Percentiles rank a stretch among this genome's conserved stretches.
Evolutionary conservation across 2,113 vertebrate genomes (phyloP).

Genomic region (Actenoides lindsayi): DNA sequence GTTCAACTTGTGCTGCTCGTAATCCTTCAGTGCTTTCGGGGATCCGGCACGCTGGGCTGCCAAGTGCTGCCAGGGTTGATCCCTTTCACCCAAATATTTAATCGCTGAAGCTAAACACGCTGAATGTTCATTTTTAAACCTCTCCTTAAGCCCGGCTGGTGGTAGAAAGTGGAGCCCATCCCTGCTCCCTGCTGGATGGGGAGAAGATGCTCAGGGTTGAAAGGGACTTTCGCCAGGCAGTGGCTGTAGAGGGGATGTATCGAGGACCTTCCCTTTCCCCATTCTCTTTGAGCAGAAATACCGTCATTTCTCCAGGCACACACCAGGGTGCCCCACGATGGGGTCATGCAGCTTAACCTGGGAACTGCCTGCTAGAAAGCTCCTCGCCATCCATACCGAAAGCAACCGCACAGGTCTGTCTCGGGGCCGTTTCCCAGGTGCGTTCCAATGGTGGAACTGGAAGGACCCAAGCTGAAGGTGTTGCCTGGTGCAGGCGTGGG

Average conservation of each 20-base stretch:
- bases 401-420: neutral
- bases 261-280: neutral
- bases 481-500: neutral
- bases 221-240: neutral
- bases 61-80: neutral
- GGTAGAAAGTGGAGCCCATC: neutral
- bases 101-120: neutral
- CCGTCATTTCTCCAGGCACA: neutral
- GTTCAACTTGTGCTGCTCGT: neutral
- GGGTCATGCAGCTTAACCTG: neutral
- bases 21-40: neutral
- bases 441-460: neutral
- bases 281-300: neutral
- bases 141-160: neutral
- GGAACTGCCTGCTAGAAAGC: neutral
- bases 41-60: neutral
- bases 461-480: neutral
- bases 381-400: neutral
- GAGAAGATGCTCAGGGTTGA: neutral
- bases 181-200: neutral
- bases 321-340: fast-evolving
- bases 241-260: fast-evolving
- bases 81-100: neutral
- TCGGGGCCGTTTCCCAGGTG: fast-evolving
- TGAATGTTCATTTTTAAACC: neutral